Conservation (phyloP, 2,797 vertebrate genomes). For the Momotus momota region DNA sequence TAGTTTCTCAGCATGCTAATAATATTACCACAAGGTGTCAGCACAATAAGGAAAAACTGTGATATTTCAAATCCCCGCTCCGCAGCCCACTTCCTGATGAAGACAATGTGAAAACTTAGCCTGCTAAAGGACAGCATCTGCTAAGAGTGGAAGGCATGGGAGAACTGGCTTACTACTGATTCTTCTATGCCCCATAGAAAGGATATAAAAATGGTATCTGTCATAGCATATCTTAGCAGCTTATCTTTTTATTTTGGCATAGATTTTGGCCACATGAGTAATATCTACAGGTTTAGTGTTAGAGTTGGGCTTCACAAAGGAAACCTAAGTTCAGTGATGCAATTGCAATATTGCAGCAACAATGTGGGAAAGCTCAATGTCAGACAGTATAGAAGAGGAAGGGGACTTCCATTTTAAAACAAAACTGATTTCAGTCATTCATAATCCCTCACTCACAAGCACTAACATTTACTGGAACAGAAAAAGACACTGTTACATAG, state of each 20-base stretch:
- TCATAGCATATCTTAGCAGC: background rate
- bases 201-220: background rate
- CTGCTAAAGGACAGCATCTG: background rate
- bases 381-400: background rate
- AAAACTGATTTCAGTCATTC: background rate
- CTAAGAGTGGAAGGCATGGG: background rate
- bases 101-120: background rate
- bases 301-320: background rate
- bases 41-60: background rate
- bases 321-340: background rate
- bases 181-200: background rate
- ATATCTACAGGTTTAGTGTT: background rate
- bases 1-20: background rate
- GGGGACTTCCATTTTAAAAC: background rate
- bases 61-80: background rate
- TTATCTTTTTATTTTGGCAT: background rate
- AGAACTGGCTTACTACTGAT: background rate
- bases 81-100: background rate
- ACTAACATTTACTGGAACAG: background rate
- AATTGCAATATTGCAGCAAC: background rate
- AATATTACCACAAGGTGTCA: conserved; percentile 71
- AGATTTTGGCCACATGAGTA: background rate
- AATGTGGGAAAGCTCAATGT: background rate
- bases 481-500: background rate
- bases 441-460: background rate